Evolutionary conservation across 2,888 invertebrate genomes (phyloP).

Genomic region (Melangyna quadrimaculata): DNA sequence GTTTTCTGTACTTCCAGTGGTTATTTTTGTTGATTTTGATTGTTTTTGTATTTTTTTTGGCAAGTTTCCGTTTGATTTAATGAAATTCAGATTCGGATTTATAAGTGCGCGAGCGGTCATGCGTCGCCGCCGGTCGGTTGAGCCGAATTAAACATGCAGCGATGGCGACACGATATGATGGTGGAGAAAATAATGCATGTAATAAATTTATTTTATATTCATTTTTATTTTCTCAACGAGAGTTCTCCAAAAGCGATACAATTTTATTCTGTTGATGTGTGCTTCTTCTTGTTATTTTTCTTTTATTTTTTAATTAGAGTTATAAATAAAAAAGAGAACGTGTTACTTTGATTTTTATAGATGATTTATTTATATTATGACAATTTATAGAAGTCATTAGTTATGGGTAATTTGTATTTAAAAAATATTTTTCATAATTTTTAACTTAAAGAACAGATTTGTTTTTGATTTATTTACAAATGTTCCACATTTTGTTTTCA

Average conservation of each 20-base stretch:
- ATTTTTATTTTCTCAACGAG: slow-evolving; percentile 7
- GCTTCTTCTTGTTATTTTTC: background rate
- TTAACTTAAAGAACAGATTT: too few species aligned
- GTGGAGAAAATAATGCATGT: slow-evolving; percentile 9
- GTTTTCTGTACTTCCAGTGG: slow-evolving; percentile 1
- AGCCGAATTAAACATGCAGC: slow-evolving; percentile 5
- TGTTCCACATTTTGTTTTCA: too few species aligned
- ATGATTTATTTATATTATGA: too few species aligned
- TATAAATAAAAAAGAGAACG: background rate
- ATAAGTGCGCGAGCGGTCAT: background rate
- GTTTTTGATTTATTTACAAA: too few species aligned
- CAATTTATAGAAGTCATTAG: too few species aligned
- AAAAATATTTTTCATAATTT: too few species aligned
- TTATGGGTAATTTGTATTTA: background rate
- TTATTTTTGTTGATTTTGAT: slow-evolving; percentile 30
- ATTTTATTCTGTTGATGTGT: background rate
- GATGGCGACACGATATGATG: background rate
- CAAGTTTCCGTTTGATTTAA: slow-evolving; percentile 46
- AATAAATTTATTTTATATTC: slow-evolving; percentile 38
- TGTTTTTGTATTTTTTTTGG: slow-evolving; percentile 48
- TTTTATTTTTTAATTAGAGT: too few species aligned
- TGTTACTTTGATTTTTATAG: slow-evolving; percentile 2
- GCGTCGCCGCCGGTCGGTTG: too few species aligned
- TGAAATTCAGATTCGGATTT: slow-evolving; percentile 29
- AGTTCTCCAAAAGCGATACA: slow-evolving; percentile 2